phyloP scores from a whole-genome alignment of 2,888 invertebrate genomes.

The Petrolisthes cinctipes region DNA sequence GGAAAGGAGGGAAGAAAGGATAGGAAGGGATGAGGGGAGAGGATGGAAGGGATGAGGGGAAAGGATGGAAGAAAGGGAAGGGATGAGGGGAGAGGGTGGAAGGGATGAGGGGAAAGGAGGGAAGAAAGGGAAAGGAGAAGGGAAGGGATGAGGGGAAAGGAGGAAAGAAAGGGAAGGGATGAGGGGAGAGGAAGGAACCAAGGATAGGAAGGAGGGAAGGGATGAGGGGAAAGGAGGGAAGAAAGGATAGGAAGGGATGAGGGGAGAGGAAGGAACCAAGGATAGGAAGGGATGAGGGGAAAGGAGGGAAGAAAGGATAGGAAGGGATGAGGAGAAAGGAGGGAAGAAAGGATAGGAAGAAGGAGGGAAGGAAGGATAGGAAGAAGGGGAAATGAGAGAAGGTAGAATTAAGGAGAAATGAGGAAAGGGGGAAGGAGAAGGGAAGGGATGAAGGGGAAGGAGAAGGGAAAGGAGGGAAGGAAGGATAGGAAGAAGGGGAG shows the following conservation, averaged over 20 bases:
- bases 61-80: background rate
- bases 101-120: background rate
- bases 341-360: background rate
- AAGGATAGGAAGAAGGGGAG: background rate
- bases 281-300: background rate
- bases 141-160: too few relatives aligned
- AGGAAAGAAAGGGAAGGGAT: background rate
- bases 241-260: background rate
- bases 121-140: background rate
- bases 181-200: background rate
- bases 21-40: background rate
- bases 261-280: background rate
- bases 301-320: background rate
- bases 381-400: background rate
- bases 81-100: background rate
- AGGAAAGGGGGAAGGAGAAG: background rate
- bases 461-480: background rate
- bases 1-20: background rate
- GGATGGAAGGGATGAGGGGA: background rate
- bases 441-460: background rate
- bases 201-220: background rate
- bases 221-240: background rate
- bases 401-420: background rate
- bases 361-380: background rate
- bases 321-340: background rate